Evolutionary conservation across 2,888 invertebrate species (phyloP), one percentile per base, ranked within the genome.

Genomic region (Tetanocera ferruginea): DNA sequence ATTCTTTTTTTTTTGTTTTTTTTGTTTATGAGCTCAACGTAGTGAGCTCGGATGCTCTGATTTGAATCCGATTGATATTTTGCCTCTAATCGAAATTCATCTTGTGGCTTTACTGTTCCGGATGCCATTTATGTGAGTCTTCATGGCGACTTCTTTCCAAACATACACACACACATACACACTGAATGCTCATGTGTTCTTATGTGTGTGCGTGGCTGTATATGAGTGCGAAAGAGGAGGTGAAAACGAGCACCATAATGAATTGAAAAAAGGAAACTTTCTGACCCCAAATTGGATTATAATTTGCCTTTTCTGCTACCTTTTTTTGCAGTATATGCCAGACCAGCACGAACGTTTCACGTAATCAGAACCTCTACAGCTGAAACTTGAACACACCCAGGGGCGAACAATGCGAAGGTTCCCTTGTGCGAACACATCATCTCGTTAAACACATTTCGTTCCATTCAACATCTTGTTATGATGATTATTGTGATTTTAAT

Each of bases 231-330:
- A 55, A 55, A 28, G 17, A 28, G n/a, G 31, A 8, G 19, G 31
- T 25, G 49, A 73, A 31, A 28, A 51, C 43, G 62, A 55, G 34
- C 34, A 19, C 11, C 34, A 31, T 28, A 43, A n/a, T 23, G 28
- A 11, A n/a, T 49, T 19, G 62, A 43, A 60, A 28, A 77, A 73
- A 80, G 78, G 76, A 76, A 82, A 80, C 79, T 81, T 69, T 79
- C 82, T 82, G 83, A 81, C 81, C 83, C 80, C 81, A 83, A 82
- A 82, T 82, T 81, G 81, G 79, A 80, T 83, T 82, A 82, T 81
- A 80, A 82, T 82, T 82, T 82, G 79, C 81, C 80, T 80, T 80
- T 79, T 67, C 31, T 66, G 52, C 34, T 66, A 62, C 51, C 74
- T 74, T 74, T 66, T 66, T 66, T 28, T 25, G 57, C 34, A 11